Conservation (phyloP, 2,113 vertebrate species). For the Machaerirhynchus nigripectus region DNA sequence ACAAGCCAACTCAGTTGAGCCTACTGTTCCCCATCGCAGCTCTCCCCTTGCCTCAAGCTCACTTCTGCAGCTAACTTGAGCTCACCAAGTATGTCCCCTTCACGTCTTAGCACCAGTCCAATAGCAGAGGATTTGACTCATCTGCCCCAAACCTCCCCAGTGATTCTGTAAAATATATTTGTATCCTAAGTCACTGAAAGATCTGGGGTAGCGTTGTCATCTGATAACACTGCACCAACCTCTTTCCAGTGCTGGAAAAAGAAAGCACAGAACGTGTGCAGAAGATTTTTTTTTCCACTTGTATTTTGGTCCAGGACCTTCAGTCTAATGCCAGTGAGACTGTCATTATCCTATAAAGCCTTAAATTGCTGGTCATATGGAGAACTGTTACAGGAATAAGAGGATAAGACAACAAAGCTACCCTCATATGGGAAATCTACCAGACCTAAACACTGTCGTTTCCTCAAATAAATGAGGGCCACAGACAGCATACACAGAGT, state of each 20-base stretch:
- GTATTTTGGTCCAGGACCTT: background rate
- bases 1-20: background rate
- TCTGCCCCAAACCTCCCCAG: background rate
- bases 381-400: background rate
- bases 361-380: background rate
- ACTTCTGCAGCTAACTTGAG: background rate
- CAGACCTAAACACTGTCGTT: background rate
- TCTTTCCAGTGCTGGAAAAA: background rate
- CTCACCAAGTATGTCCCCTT: background rate
- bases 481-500: background rate
- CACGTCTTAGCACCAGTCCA: background rate
- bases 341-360: background rate
- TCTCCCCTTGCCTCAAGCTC: background rate
- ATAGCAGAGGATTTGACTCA: background rate
- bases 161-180: rapidly evolving
- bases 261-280: rapidly evolving
- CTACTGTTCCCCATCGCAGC: background rate
- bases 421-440: background rate
- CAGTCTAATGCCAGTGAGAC: background rate
- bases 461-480: background rate
- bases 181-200: background rate
- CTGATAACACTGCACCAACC: rapidly evolving
- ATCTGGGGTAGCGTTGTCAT: background rate
- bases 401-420: background rate
- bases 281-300: background rate